These are phyloP conservation scores for Cataglyphis cursor DNA, from an alignment of 2,888 invertebrate species.

Conservation along the genomic window DNA sequence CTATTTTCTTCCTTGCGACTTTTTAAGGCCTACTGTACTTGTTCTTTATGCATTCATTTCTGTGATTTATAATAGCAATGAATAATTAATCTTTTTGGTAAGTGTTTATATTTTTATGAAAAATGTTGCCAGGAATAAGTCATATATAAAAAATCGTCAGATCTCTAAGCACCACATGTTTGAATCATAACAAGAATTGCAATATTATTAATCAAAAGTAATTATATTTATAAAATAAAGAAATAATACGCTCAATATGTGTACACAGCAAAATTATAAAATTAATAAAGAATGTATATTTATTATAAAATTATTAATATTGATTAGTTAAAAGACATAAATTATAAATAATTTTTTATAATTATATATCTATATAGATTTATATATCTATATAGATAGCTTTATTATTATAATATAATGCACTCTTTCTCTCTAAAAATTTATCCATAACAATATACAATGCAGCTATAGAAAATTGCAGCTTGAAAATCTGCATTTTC, in stretches of 20 bases:
- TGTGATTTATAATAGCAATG: not conserved
- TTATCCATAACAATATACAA: not conserved
- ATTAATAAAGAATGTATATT: no score
- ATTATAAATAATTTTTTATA: not conserved
- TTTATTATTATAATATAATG: not conserved
- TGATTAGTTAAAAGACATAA: not conserved
- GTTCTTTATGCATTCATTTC: not conserved
- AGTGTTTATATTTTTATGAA: not conserved
- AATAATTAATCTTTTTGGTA: not conserved
- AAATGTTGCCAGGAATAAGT: not conserved
- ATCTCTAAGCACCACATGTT: not conserved
- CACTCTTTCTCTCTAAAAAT: not conserved
- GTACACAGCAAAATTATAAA: not conserved
- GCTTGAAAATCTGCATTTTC: not conserved
- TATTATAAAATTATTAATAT: no score
- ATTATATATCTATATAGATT: not conserved
- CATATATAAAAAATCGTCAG: not conserved
- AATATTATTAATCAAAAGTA: not conserved
- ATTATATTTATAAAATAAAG: not conserved
- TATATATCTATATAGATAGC: no score
- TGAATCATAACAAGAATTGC: not conserved
- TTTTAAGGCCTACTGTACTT: not conserved
- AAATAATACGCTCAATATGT: not conserved
- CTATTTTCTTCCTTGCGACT: not conserved
- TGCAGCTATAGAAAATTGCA: not conserved